Base-by-base conservation (phyloP, 2,113 vertebrate genomes). In the Panurus biarmicus region DNA sequence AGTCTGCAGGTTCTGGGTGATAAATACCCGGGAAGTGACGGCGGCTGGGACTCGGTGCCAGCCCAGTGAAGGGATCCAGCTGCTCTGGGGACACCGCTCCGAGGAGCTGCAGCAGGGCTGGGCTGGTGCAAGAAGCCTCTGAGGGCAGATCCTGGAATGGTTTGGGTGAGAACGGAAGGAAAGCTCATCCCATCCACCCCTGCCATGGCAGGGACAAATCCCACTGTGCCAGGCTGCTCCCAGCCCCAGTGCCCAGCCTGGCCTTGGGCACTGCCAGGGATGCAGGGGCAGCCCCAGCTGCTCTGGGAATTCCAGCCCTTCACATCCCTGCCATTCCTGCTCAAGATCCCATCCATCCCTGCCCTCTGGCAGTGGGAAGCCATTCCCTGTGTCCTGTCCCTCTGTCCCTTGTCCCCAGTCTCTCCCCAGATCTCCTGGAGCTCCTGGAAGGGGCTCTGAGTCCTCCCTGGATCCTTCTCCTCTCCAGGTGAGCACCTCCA, bases 71-170 rank as follows among this genome's bases (percentile, higher is more conserved):
- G 18, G 50, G 18, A 50, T 67, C 38, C 40, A 26, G 9, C 56
- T 4, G 2, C 57, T 5, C 13, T 3, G 38, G 45, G 82, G 58
- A 61, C 36, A 5, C 14, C 7, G 1, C 51, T 3, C 51, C 12
- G 66, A 10, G 62, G 70, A 40, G 38, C 64, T 69, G 73, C 62
- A 5, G 2, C 2, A 28, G 45, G 2, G 17, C 80, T 18, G 3
- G 2, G 0, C 18, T 0, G 9, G 6, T 9, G 24, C 48, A 60
- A 13, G 29, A 22, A 56, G 50, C 60, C 19, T 11, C 53, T 9
- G 22, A 5, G 5, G 11, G 24, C n/a, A 42, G 21, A 31, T 7
- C 20, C 21, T 11, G 57, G 57, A 15, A 40, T 48, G 40, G 7
- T n/a, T 42, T 11, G 21, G 11, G 50, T 31, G 12, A 57, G 31